Conservation (phyloP, 2,888 invertebrate species). For the Pristionchus exspectatus region DNA sequence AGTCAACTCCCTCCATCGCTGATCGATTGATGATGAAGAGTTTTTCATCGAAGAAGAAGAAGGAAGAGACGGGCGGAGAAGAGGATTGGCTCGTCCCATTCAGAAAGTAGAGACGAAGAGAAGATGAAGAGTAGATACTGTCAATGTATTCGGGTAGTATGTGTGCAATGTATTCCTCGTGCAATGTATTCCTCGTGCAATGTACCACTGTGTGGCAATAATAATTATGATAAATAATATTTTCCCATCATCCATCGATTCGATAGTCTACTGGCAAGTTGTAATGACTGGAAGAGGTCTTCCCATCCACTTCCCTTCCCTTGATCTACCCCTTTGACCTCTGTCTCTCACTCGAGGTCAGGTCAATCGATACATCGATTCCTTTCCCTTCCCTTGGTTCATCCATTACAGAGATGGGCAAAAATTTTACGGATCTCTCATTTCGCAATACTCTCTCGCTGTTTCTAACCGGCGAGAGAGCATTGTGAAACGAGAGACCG, state of each 20-base stretch:
- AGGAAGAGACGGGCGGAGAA: not conserved
- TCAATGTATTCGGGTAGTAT: not conserved
- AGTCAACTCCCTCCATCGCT: not conserved
- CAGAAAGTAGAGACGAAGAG: not conserved
- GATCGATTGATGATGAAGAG: slow-evolving; percentile 43
- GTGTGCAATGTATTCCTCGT: not conserved
- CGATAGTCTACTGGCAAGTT: not conserved
- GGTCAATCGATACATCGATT: not conserved
- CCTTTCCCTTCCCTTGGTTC: too few species aligned
- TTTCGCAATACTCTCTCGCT: too few species aligned
- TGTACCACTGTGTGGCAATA: not conserved
- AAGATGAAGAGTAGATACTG: not conserved
- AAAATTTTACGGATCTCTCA: too few species aligned
- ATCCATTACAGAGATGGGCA: too few species aligned
- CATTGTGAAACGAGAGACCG: too few species aligned
- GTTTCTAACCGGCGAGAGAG: too few species aligned
- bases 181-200: not conserved
- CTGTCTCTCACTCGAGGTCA: not conserved
- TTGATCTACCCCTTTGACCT: slow-evolving; percentile 22
- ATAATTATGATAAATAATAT: not conserved
- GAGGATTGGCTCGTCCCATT: slow-evolving; percentile 44
- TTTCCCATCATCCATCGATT: not conserved
- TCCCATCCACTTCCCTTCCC: not conserved
- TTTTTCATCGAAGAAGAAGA: not conserved
- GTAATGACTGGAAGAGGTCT: not conserved